Conservation (phyloP, 2,797 vertebrate genomes). For the Poecilia velifera region DNA sequence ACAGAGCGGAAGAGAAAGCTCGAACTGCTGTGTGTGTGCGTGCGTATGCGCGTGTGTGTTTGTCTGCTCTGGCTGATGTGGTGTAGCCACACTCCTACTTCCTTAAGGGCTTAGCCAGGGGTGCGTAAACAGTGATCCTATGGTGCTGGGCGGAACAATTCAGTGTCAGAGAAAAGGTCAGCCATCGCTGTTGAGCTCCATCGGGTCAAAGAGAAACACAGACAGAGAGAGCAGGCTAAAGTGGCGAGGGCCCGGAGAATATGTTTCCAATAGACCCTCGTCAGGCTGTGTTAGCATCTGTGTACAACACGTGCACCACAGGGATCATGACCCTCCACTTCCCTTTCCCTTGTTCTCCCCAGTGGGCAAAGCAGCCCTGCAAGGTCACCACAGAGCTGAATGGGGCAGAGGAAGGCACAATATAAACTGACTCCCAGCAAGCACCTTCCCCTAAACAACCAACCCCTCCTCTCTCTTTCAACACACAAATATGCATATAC, state of each 20-base stretch:
- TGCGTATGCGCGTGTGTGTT: slow-evolving; percentile 22
- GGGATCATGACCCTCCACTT: slow-evolving; percentile 88
- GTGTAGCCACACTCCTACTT: slow-evolving; percentile 60
- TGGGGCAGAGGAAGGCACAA: slow-evolving; percentile 59
- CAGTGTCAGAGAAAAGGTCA: slow-evolving; percentile 82
- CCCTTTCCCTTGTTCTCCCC: slow-evolving; percentile 81
- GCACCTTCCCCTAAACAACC: slow-evolving; percentile 38
- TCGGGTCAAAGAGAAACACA: slow-evolving; percentile 79
- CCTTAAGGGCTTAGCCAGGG: slow-evolving; percentile 58
- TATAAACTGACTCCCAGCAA: slow-evolving; percentile 68
- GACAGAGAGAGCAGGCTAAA: slow-evolving; percentile 73
- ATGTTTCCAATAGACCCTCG: slow-evolving; percentile 95
- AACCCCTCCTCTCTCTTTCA: slow-evolving; percentile 7
- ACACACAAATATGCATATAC: slow-evolving; percentile 19
- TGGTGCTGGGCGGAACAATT: slow-evolving; percentile 77
- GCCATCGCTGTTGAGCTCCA: slow-evolving; percentile 79
- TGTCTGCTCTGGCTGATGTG: slow-evolving; percentile 44
- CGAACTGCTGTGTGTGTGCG: slow-evolving; percentile 30
- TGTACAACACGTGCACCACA: slow-evolving; percentile 82
- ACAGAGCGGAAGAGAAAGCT: slow-evolving; percentile 52
- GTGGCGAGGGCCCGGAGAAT: slow-evolving; percentile 85
- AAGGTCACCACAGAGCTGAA: slow-evolving; percentile 76
- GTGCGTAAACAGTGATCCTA: slow-evolving; percentile 80
- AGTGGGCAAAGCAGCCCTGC: slow-evolving; percentile 72
- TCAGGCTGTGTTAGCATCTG: slow-evolving; percentile 89